These are phyloP conservation scores for Stenchaetothrips biformis DNA, from an alignment of 2,888 invertebrate species.

Conservation along the genomic window DNA sequence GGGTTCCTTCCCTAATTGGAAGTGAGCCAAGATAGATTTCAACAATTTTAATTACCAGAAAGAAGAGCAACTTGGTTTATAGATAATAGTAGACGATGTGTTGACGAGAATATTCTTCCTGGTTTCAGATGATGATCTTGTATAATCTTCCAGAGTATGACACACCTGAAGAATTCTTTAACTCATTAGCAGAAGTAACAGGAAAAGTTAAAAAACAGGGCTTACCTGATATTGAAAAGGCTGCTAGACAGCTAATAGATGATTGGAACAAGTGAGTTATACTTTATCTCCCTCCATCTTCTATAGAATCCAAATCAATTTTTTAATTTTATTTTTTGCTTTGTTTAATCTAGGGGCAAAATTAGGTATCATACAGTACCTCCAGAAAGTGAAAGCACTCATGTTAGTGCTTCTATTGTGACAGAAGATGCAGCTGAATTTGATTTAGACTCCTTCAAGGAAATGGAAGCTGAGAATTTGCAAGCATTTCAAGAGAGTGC, in stretches of 20 bases:
- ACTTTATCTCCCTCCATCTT: slow-evolving; percentile 26
- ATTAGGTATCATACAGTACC: slow-evolving; percentile 84
- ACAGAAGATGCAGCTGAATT: slow-evolving; percentile 73
- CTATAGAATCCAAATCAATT: neutral
- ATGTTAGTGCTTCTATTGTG: slow-evolving; percentile 76
- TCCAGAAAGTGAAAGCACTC: slow-evolving; percentile 64
- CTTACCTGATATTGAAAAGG: slow-evolving; percentile 75
- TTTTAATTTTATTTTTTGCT: slow-evolving; percentile 12
- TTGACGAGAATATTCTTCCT: slow-evolving; percentile 34
- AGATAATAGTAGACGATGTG: too few relatives aligned
- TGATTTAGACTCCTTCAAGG: slow-evolving; percentile 68
- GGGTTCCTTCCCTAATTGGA: neutral
- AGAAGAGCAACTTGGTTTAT: too few relatives aligned
- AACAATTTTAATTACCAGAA: too few relatives aligned
- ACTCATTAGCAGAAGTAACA: slow-evolving; percentile 71
- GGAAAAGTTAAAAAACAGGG: slow-evolving; percentile 90
- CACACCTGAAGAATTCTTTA: slow-evolving; percentile 60
- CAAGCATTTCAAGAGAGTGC: too few relatives aligned
- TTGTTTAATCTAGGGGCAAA: slow-evolving; percentile 47
- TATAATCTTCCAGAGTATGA: slow-evolving; percentile 50
- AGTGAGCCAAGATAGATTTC: too few relatives aligned
- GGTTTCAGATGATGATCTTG: slow-evolving; percentile 52
- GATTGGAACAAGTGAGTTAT: slow-evolving; percentile 78
- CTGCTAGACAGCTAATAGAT: slow-evolving; percentile 81
- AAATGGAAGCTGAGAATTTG: slow-evolving; percentile 62